Evolutionary conservation across 2,113 vertebrate genomes (phyloP).

Genomic region (Geothlypis trichas): DNA sequence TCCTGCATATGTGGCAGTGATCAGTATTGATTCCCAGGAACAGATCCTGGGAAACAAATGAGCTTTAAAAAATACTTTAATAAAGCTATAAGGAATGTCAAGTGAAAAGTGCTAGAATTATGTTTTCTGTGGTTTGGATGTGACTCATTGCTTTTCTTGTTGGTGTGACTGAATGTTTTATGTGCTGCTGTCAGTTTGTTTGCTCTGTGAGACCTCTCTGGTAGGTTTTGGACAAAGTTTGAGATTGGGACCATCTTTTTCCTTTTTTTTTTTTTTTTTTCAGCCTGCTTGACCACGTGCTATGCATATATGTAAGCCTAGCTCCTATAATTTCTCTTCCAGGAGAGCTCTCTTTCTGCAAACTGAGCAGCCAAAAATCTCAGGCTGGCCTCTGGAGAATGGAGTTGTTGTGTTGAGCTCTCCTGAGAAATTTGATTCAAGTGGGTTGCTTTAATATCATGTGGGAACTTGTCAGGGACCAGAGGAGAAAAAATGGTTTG

Average conservation of each 20-base stretch:
- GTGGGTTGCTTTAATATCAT: background rate
- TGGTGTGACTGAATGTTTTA: background rate
- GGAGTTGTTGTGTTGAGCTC: background rate
- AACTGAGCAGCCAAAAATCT: background rate
- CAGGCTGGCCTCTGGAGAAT: background rate
- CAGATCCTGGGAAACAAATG: background rate
- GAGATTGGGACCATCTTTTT: background rate
- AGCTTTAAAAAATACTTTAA: background rate
- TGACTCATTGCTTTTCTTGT: background rate
- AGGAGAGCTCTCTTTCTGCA: background rate
- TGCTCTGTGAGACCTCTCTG: background rate
- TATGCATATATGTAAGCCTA: background rate
- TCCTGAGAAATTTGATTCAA: background rate
- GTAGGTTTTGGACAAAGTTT: background rate
- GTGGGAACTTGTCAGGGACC: background rate
- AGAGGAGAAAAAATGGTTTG: background rate
- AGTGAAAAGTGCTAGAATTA: background rate
- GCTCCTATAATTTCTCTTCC: background rate
- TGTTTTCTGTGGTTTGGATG: background rate
- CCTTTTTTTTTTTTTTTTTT: background rate
- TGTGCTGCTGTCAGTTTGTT: background rate
- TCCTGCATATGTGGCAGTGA: background rate
- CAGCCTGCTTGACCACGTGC: background rate
- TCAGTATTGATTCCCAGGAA: background rate
- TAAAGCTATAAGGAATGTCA: background rate